phyloP scores from a whole-genome alignment of 2,113 vertebrate species.

The Mustela nigripes region DNA sequence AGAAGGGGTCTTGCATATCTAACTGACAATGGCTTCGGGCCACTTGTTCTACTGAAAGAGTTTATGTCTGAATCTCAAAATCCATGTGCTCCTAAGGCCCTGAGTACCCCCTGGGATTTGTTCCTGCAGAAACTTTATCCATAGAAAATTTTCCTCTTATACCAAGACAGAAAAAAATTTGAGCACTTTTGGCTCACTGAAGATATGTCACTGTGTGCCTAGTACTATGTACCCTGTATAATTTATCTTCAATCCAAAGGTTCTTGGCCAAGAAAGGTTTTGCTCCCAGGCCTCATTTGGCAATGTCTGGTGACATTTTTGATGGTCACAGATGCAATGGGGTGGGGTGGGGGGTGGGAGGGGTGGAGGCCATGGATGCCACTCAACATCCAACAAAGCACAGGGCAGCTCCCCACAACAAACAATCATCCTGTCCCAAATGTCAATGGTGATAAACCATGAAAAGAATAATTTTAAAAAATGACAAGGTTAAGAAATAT shows the following conservation, averaged over 20 bases:
- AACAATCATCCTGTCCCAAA: neutral
- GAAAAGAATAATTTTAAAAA: neutral
- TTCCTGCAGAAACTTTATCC: neutral
- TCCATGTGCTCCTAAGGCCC: neutral
- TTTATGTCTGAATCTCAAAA: neutral
- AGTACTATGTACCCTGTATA: too few species aligned
- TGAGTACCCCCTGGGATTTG: neutral
- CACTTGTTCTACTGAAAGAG: neutral
- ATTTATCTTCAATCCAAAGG: neutral
- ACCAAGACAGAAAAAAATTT: neutral
- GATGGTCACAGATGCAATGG: neutral
- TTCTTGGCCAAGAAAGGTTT: neutral
- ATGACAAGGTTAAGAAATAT: neutral
- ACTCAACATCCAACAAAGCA: neutral
- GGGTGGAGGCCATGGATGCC: neutral
- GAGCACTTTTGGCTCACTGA: neutral
- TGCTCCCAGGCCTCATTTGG: neutral
- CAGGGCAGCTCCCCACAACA: neutral
- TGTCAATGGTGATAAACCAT: neutral
- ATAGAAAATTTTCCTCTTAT: neutral
- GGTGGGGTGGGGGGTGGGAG: too few species aligned
- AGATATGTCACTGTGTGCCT: neutral
- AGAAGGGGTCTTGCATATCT: neutral
- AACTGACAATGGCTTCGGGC: neutral
- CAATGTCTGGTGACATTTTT: neutral